phyloP scores from a whole-genome alignment of 2,113 vertebrate species.

The Heteronetta atricapilla region DNA sequence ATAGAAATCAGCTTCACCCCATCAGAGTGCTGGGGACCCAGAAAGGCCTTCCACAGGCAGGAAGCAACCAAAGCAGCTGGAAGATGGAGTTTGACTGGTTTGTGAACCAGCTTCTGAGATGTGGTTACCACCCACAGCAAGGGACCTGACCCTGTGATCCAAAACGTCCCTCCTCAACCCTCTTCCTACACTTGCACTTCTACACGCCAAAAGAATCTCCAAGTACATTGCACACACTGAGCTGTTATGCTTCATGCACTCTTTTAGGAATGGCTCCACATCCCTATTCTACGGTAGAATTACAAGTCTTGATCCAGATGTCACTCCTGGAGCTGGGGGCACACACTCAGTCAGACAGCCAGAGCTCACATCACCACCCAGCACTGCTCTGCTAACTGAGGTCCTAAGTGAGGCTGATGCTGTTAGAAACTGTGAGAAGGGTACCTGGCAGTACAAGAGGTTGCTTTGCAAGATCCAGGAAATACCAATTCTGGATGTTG shows the following conservation, averaged over 20 bases:
- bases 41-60: neutral
- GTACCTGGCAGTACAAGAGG: neutral
- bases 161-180: neutral
- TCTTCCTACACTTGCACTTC: neutral
- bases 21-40: neutral
- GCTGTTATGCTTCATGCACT: neutral
- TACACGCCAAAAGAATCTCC: neutral
- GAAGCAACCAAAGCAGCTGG: constrained; percentile 26
- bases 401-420: neutral
- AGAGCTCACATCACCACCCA: neutral
- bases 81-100: constrained; percentile 30
- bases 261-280: neutral
- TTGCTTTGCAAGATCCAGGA: constrained; percentile 1
- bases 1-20: neutral
- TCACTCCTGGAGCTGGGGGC: neutral
- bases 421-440: neutral
- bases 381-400: neutral
- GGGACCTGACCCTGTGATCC: neutral
- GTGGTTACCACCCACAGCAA: constrained; percentile 36
- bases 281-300: neutral
- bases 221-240: neutral
- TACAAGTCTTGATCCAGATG: neutral
- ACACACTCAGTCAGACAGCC: accelerated
- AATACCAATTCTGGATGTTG: constrained; percentile 1
- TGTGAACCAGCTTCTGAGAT: constrained; percentile 22